These are phyloP conservation scores for Thinocorus orbignyianus DNA, from an alignment of 2,113 vertebrate genomes.

Conservation along the genomic window DNA sequence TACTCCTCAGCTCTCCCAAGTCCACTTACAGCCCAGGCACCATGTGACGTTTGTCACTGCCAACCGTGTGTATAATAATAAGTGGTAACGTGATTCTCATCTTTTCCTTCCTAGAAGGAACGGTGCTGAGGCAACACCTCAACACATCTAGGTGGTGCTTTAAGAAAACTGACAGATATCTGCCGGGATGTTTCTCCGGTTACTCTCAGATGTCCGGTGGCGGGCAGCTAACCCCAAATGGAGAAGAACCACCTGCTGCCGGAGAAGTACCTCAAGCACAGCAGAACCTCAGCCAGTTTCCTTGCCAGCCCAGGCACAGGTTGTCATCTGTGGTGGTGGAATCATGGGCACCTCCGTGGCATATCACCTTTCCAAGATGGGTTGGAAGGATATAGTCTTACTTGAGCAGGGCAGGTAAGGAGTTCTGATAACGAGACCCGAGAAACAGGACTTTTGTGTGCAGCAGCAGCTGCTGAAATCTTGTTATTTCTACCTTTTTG, in stretches of 20 bases:
- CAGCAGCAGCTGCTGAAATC: background rate
- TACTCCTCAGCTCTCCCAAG: background rate
- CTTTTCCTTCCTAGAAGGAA: slow-evolving; percentile 35
- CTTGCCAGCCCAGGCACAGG: slow-evolving; percentile 85
- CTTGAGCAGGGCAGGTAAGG: slow-evolving; percentile 96
- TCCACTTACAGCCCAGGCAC: accelerated
- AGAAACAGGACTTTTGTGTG: accelerated
- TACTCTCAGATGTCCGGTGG: slow-evolving; percentile 70
- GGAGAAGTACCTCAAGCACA: slow-evolving; percentile 27
- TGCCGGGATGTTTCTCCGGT: slow-evolving; percentile 78
- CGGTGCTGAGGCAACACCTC: background rate
- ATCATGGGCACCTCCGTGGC: slow-evolving; percentile 93
- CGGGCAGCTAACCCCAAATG: slow-evolving; percentile 51
- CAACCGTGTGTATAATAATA: background rate
- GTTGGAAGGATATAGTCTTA: slow-evolving; percentile 91
- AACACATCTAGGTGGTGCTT: background rate
- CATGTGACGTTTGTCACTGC: background rate
- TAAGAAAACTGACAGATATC: slow-evolving; percentile 20
- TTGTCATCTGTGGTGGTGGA: slow-evolving; percentile 96
- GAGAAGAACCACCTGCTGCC: slow-evolving; percentile 53
- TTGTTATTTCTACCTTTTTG: background rate
- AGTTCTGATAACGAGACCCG: background rate
- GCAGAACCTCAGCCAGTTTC: slow-evolving; percentile 63
- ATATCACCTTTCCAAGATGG: slow-evolving; percentile 93
- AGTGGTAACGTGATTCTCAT: background rate